Evolutionary conservation across 2,888 invertebrate species (phyloP).

Genomic region (Creontiades dilutus): DNA sequence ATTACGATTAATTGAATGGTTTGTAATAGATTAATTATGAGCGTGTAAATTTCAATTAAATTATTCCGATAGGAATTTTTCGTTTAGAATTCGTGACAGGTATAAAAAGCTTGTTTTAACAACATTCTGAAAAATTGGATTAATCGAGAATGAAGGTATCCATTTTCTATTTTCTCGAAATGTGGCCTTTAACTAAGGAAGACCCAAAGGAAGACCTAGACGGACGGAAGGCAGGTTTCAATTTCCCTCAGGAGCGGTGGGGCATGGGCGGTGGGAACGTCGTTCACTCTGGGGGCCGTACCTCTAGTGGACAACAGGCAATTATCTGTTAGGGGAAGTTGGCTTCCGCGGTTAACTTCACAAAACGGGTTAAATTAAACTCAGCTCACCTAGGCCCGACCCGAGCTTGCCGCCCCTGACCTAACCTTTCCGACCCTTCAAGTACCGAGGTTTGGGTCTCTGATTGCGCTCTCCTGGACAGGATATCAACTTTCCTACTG

Average conservation of each 20-base stretch:
- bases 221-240: conserved; percentile 9
- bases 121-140: not conserved
- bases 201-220: conserved; percentile 36
- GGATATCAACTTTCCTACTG: not conserved
- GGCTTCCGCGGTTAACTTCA: conserved; percentile 50
- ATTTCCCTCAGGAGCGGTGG: conserved; percentile 27
- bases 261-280: conserved; percentile 2
- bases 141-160: not conserved
- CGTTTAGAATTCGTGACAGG: too few species aligned
- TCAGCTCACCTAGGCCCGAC: not conserved
- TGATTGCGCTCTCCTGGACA: not conserved
- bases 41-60: too few species aligned
- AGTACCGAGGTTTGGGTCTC: not conserved
- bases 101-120: too few species aligned
- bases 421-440: conserved; percentile 17
- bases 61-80: too few species aligned
- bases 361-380: conserved; percentile 62
- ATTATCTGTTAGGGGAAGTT: conserved; percentile 60
- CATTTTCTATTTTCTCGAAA: not conserved
- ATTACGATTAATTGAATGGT: too few species aligned
- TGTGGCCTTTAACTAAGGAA: not conserved
- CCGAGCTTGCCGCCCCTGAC: not conserved
- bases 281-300: conserved; percentile 14
- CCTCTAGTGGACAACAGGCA: conserved; percentile 56
- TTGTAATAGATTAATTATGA: too few species aligned